A percentile compares a stretch with the other conserved stretches of the same genome.
These are phyloP conservation scores for Sebastes schlegelii DNA, from an alignment of 2,113 vertebrate genomes.

Conservation along the genomic window DNA sequence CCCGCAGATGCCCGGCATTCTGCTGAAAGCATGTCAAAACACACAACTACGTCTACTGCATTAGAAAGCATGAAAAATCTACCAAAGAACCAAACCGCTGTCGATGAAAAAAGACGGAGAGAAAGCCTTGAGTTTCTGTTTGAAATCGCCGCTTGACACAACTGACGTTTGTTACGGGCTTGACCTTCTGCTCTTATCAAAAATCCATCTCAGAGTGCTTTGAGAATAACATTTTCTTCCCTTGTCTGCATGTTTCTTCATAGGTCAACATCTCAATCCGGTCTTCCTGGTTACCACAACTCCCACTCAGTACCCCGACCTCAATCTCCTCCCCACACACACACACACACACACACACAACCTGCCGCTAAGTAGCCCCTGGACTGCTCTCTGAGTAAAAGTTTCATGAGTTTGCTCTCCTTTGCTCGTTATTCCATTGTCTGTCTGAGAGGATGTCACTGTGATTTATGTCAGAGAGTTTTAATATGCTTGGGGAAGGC, in stretches of 20 bases:
- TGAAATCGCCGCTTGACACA: conserved; percentile 25
- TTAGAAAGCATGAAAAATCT: neutral
- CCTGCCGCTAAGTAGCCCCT: conserved; percentile 36
- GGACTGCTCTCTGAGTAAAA: conserved; percentile 52
- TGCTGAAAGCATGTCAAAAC: conserved; percentile 45
- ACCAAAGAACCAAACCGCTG: neutral
- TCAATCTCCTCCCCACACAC: neutral
- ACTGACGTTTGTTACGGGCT: conserved; percentile 35
- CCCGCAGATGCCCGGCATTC: conserved; percentile 51
- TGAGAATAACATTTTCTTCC: conserved; percentile 21
- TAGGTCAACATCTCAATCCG: conserved; percentile 65
- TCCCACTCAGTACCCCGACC: conserved; percentile 45
- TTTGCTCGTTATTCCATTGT: conserved; percentile 68
- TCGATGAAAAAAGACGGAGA: neutral
- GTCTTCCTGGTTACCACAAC: conserved; percentile 56
- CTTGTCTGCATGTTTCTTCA: conserved; percentile 37
- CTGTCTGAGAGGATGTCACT: conserved; percentile 70
- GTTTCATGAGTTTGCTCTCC: conserved; percentile 66
- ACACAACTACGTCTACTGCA: conserved; percentile 15
- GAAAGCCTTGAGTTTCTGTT: conserved; percentile 5
- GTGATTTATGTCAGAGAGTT: conserved; percentile 75
- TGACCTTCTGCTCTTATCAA: conserved; percentile 49
- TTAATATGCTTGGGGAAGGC: conserved; percentile 71
- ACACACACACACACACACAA: neutral
- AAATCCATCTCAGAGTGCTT: conserved; percentile 45